These are phyloP conservation scores for Campoletis raptor DNA, from an alignment of 2,888 invertebrate species.

Conservation along the genomic window DNA sequence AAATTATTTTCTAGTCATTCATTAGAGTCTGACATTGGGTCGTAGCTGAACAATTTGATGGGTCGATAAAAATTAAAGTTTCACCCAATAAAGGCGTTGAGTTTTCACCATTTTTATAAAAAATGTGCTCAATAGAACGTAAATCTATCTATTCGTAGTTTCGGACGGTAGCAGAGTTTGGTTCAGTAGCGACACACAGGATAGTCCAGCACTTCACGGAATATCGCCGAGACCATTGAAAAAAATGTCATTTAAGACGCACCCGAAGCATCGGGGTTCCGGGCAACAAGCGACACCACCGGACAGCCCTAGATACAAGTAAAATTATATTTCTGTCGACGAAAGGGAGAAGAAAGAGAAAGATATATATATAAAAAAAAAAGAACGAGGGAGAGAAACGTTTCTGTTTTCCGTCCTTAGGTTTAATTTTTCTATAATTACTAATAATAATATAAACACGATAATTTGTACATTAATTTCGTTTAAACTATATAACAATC, in stretches of 20 bases:
- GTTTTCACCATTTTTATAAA: background rate
- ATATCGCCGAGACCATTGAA: conserved; percentile 90
- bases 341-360: conserved; percentile 28
- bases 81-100: background rate
- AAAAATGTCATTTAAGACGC: conserved; percentile 89
- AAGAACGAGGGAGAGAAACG: conserved; percentile 47
- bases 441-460: conserved; percentile 76
- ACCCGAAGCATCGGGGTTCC: conserved; percentile 83
- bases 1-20: background rate
- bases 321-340: conserved; percentile 66
- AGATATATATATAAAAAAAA: background rate
- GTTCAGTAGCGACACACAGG: conserved; percentile 85
- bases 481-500: conserved; percentile 47
- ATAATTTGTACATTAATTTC: conserved; percentile 52
- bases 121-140: conserved; percentile 6
- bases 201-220: conserved; percentile 83
- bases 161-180: conserved; percentile 86
- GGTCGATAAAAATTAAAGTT: background rate
- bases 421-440: conserved; percentile 83
- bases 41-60: background rate
- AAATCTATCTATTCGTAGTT: conserved; percentile 72
- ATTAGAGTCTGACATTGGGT: background rate
- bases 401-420: conserved; percentile 84
- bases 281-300: conserved; percentile 82
- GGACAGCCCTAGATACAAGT: conserved; percentile 84